Evolutionary conservation across 2,888 invertebrate genomes (phyloP), one percentile per base, ranked within the genome.

Genomic region (Meteorus cinctellus): DNA sequence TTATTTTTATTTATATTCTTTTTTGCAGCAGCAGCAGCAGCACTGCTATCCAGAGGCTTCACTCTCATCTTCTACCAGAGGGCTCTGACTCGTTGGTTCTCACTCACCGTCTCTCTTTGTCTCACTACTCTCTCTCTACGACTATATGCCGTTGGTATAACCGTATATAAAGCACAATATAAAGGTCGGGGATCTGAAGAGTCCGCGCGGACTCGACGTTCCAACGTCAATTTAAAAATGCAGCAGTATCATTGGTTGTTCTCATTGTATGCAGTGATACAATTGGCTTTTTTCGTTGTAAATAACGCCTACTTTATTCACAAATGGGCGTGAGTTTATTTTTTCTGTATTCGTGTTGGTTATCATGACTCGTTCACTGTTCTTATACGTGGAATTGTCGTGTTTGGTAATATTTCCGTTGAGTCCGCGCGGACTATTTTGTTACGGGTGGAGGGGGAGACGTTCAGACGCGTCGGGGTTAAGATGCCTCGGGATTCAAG

Each of bases 401-500:
- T 55, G 55, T 55, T 29, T 48, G 59, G 12, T 29, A 41, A 41
- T 4, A 29, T n/a, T 10, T 24, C 41, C 41, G 41, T 41, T 41
- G 68, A 81, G 81, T 87, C 88, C 88, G 86, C 86, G 87, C 86
- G 88, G 88, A 88, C 79, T 78, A 55, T 29, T 48, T 69, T 41
- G 66, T 36, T 41, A 48, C 55, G 45, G 48, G 8, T 41, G 41
- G 67, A 65, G 45, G 69, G 55, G 19, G 19, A 55, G 19, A 73
- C 51, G 72, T 69, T 72, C 60, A 66, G 75, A 65, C 63, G 76
- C 77, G 77, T 79, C 77, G 88, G 86, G 88, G 88, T 89, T 89
- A 89, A 89, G 89, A 89, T 88, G 89, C 89, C 88, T 87, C 85
- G 87, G 89, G 89, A 89, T 89, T 89, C 89, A 89, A 89, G 89